Base-by-base conservation (phyloP, 2,797 vertebrate genomes). In the Gobio occitaniae region DNA sequence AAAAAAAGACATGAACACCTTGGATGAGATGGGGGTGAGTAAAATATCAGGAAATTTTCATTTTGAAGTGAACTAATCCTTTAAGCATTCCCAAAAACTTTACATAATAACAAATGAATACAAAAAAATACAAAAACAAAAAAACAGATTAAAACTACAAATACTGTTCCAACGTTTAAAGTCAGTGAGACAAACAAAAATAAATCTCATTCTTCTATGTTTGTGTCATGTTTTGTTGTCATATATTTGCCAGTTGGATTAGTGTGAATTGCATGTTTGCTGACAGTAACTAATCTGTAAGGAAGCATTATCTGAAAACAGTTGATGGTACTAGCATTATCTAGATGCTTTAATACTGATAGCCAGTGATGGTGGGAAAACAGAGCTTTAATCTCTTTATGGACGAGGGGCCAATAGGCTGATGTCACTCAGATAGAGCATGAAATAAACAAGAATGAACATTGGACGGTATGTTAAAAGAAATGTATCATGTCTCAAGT, bases 331-430 rank as follows among this genome's bases (percentile, higher is more conserved):
- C 52, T 36, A 54, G n/a, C 52, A 50, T 56, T 47, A 82, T 61
- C 63, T 68, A 19, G 15, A 71, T 0, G 10, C 50, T 69, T 61
- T 32, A 38, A n/a, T 44, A 70, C n/a, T 19, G 9, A 70, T 2
- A 1, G 16, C 15, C 68, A 29, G 19, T 36, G 25, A 61, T 47
- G 36, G 36, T 71, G 66, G 48, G 41, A 70, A 36, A 65, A 59
- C 52, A 47, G n/a, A 79, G 63, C 38, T 81, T 69, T 81, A 44
- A 87, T 80, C 21, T 65, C 29, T 56, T 59, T 17, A 56, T 48
- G 69, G n/a, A 61, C 1, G n/a, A 61, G 10, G 11, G n/a, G 59
- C n/a, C 59, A 29, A 11, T 61, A 25, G n/a, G 11, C n/a, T 6
- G 59, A 61, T 61, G 21, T 61, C n/a, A 12, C 59, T 61, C 59